Conservation (phyloP, 2,113 vertebrate species). For the Ramphastos sulfuratus region DNA sequence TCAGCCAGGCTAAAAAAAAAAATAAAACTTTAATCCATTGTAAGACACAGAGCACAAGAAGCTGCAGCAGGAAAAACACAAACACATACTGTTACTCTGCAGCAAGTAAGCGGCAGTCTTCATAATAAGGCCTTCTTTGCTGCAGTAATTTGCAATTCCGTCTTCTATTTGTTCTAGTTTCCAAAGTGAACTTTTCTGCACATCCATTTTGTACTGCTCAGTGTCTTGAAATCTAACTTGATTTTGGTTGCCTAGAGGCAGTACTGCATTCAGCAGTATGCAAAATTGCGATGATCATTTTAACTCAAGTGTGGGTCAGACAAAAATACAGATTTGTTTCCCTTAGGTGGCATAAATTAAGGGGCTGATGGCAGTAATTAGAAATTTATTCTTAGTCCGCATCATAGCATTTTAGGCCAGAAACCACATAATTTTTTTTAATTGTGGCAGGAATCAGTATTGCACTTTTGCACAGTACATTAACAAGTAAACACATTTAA, state of each 20-base stretch:
- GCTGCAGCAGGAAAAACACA: slow-evolving; percentile 73
- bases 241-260: slow-evolving; percentile 63
- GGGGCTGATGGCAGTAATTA: slow-evolving; percentile 9
- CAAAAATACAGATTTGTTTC: slow-evolving; percentile 85
- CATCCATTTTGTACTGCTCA: slow-evolving; percentile 76
- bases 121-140: slow-evolving; percentile 59
- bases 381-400: background rate
- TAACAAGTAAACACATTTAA: slow-evolving; percentile 18
- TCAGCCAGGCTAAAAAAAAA: slow-evolving; percentile 75
- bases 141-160: slow-evolving; percentile 73
- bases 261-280: slow-evolving; percentile 62
- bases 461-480: background rate
- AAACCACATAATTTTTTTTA: background rate
- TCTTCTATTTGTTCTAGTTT: slow-evolving; percentile 63
- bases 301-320: slow-evolving; percentile 81
- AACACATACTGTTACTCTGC: slow-evolving; percentile 73
- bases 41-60: slow-evolving; percentile 81
- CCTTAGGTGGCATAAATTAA: slow-evolving; percentile 67
- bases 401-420: slow-evolving; percentile 1
- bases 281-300: slow-evolving; percentile 72
- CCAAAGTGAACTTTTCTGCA: slow-evolving; percentile 61
- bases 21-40: slow-evolving; percentile 57
- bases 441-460: background rate
- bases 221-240: slow-evolving; percentile 75
- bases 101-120: slow-evolving; percentile 76